These are phyloP conservation scores for Homarus gammarus DNA, from an alignment of 2,888 invertebrate species.

Conservation along the genomic window DNA sequence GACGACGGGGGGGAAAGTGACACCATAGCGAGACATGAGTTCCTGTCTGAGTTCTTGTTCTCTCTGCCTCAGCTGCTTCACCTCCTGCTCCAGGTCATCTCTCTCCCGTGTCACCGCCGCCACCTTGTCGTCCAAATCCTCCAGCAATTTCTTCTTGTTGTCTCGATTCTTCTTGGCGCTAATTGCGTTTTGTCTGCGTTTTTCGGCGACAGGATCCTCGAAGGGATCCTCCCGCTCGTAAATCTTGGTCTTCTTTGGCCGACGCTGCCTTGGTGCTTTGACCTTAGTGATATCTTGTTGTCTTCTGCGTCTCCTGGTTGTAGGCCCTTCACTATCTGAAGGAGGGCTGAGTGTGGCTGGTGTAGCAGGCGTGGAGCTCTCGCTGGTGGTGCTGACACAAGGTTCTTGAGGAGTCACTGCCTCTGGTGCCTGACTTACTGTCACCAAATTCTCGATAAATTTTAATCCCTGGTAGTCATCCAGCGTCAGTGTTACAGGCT, in stretches of 20 bases:
- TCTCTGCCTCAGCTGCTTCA: not conserved
- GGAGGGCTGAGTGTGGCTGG: not conserved
- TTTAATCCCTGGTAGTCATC: not conserved
- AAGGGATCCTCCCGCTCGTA: slow-evolving; percentile 74
- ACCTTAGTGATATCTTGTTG: not conserved
- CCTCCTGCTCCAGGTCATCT: slow-evolving; percentile 4
- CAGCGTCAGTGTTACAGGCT: not conserved
- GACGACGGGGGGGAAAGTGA: not conserved
- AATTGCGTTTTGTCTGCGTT: slow-evolving; percentile 75
- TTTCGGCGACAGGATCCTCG: slow-evolving; percentile 72
- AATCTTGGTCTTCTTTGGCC: slow-evolving; percentile 41
- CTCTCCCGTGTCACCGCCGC: slow-evolving; percentile 1
- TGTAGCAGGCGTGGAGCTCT: not conserved
- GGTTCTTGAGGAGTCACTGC: not conserved
- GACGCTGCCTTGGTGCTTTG: not conserved
- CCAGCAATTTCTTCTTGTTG: slow-evolving; percentile 68
- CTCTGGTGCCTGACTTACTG: not conserved
- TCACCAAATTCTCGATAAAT: not conserved
- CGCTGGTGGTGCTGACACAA: too few relatives aligned
- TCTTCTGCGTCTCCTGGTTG: not conserved
- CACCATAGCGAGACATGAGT: not conserved
- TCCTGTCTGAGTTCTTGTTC: not conserved
- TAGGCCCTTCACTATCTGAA: not conserved
- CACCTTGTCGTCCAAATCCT: slow-evolving; percentile 20
- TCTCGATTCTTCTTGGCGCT: slow-evolving; percentile 76